Percentiles rank a stretch among this genome's conserved stretches.
Conservation (phyloP, 2,888 invertebrate genomes). For the Stenotaenia linearis region DNA sequence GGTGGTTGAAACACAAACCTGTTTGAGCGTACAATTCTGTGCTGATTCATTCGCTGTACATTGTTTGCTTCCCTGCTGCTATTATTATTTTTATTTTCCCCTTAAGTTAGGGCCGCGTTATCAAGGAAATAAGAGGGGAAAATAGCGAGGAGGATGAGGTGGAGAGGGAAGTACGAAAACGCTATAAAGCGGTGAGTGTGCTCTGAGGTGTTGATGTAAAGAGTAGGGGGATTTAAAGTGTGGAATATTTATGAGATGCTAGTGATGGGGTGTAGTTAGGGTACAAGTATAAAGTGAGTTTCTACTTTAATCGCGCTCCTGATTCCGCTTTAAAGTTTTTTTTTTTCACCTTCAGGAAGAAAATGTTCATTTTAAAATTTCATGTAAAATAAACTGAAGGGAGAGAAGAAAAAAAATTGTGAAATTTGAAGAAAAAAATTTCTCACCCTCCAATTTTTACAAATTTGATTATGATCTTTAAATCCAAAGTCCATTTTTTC, state of each 20-base stretch:
- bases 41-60: background rate
- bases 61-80: constrained; percentile 4
- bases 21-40: background rate
- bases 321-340: background rate
- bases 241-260: constrained; percentile 2
- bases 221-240: background rate
- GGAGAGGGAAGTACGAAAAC: background rate
- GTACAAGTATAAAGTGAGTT: background rate
- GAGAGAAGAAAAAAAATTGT: no score
- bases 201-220: constrained; percentile 13
- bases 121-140: background rate
- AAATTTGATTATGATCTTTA: no score
- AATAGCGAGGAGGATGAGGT: background rate
- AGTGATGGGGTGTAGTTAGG: background rate
- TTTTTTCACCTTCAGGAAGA: no score
- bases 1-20: background rate
- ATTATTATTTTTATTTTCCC: constrained; percentile 19
- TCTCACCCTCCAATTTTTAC: no score
- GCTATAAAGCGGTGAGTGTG: constrained; percentile 5
- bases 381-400: background rate
- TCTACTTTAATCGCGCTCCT: background rate
- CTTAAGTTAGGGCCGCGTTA: background rate
- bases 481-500: no score
- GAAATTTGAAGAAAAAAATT: no score
- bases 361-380: background rate